These are phyloP conservation scores for Amblyornis subalaris DNA, from an alignment of 2,113 vertebrate species.

Conservation along the genomic window DNA sequence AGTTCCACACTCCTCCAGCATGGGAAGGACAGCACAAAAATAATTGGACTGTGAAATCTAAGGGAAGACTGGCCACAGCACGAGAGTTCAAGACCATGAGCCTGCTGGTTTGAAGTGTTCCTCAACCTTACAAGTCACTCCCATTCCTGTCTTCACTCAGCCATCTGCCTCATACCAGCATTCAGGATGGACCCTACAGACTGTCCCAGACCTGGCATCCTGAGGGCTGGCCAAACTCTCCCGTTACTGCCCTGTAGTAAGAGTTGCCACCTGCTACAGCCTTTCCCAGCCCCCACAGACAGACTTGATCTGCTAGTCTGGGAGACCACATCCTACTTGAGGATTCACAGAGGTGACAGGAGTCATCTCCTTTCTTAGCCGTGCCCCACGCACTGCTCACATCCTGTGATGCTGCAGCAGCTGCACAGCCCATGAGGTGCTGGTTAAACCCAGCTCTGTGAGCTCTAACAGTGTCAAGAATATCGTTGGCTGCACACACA, in stretches of 20 bases:
- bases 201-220: background rate
- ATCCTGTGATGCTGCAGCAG: background rate
- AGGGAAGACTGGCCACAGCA: background rate
- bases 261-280: background rate
- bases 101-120: background rate
- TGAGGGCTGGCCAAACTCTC: background rate
- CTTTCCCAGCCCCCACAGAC: background rate
- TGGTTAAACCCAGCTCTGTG: background rate
- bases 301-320: background rate
- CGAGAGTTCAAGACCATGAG: background rate
- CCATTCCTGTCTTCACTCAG: accelerated
- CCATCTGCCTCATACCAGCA: accelerated
- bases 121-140: background rate
- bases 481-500: background rate
- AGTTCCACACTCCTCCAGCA: background rate
- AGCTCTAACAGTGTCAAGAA: background rate
- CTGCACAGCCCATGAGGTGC: background rate
- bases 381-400: accelerated
- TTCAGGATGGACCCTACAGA: accelerated
- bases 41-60: constrained; percentile 26
- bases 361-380: background rate
- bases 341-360: background rate
- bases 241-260: accelerated
- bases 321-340: background rate
- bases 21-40: background rate